Evolutionary conservation across 2,888 invertebrate genomes (phyloP), one percentile per base, ranked within the genome.

Genomic region (Xestia c-nigrum): DNA sequence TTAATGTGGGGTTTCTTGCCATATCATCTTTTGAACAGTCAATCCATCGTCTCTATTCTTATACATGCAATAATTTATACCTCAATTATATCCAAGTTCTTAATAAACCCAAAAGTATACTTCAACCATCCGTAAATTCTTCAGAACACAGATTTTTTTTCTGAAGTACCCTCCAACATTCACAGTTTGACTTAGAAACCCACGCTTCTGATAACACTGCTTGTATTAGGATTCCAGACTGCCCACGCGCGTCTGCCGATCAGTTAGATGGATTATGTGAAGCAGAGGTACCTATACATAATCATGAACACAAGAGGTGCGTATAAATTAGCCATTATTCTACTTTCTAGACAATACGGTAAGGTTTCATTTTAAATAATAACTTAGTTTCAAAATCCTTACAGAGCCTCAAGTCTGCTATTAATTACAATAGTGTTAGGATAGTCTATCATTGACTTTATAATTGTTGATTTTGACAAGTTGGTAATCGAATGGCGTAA

Each of bases 261-360:
- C 64, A 57, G 57, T 80, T 38, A 50, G n/a, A 80, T 59, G 50
- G 57, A 78, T 73, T 78, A 72, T 47, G 40, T 64, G 64, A 72
- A 55, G 40, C 50, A 14, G 4, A 24, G 19, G 40, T 80, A 43
- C n/a, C 64, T 64, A n/a, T 72, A 64, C 55, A 72, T 80, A 77
- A 72, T 40, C 72, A 77, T 57, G 57, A 78, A 43, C 19, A 50
- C 19, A 9, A 55, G 57, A 80, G 40, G 40, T 72, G 10, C 10
- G 72, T 40, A 57, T 80, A 40, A 40, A 46, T 46, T 55, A 46
- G 14, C 9, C 16, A 7, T 78, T 46, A 19, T 61, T 61, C 31
- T 31, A 31, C 16, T 2, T 14, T 55, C 12, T 57, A 57, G 24
- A 24, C 16, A 24, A 5, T 57, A 57, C 14, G 7, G 16, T 59